These are phyloP conservation scores for Caenorhabditis tropicalis DNA, from an alignment of 1,140 invertebrate genomes.

Conservation along the genomic window DNA sequence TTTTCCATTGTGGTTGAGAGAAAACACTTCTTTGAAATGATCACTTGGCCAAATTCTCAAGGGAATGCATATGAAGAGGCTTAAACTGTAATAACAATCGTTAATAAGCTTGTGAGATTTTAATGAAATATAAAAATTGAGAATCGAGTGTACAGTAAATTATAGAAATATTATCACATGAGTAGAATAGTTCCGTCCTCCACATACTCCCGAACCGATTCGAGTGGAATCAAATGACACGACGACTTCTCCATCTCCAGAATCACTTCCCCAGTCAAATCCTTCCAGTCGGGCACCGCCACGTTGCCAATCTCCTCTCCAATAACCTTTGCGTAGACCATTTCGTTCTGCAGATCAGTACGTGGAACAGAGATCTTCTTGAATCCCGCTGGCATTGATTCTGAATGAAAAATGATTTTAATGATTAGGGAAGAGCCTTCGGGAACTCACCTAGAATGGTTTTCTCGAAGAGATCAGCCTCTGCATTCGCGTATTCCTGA, in stretches of 20 bases:
- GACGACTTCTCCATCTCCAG: conserved; percentile 28
- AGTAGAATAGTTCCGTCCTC: conserved; percentile 3
- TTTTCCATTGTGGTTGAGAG: no score
- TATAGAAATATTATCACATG: not conserved
- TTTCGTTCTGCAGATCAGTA: not conserved
- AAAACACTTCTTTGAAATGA: no score
- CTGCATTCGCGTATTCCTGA: not conserved
- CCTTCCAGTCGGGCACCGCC: not conserved
- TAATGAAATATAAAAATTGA: no score
- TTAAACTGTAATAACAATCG: no score
- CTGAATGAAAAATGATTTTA: not conserved
- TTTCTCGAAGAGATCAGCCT: not conserved
- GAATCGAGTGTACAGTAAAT: not conserved
- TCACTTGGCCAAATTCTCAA: no score
- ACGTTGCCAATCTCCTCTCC: not conserved
- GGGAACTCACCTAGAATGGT: not conserved
- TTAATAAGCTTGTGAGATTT: no score
- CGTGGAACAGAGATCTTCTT: not conserved
- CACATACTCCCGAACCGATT: not conserved
- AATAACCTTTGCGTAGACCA: not conserved
- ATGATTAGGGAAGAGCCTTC: no score
- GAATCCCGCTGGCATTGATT: not conserved
- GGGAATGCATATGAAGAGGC: no score
- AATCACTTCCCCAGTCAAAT: not conserved
- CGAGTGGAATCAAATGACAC: conserved; percentile 20